These are phyloP conservation scores for Plodia interpunctella DNA, from an alignment of 1,140 invertebrate genomes.

Conservation along the genomic window DNA sequence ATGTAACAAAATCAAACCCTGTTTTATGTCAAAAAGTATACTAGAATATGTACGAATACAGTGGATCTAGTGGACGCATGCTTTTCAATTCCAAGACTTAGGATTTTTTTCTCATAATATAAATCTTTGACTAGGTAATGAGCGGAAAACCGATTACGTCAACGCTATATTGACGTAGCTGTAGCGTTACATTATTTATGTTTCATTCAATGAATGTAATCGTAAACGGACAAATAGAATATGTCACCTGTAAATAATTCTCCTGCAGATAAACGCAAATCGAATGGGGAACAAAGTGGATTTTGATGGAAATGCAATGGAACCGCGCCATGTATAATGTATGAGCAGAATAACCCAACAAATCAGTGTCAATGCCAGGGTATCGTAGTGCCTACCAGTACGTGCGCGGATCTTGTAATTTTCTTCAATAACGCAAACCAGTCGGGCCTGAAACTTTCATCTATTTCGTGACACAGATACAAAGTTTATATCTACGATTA, in stretches of 20 bases:
- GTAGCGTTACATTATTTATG: neutral
- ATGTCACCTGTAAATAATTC: neutral
- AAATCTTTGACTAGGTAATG: neutral
- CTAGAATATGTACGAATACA: too few species aligned
- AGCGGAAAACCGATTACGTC: neutral
- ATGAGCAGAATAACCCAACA: constrained; percentile 42
- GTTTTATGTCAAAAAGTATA: too few species aligned
- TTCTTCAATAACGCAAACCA: neutral
- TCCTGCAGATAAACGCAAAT: neutral
- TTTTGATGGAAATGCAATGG: constrained; percentile 41
- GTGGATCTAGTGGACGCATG: too few species aligned
- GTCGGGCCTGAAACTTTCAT: too few species aligned
- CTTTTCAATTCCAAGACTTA: neutral
- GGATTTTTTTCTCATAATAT: neutral
- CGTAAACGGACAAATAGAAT: neutral
- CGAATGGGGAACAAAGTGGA: constrained; percentile 8
- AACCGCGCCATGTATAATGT: constrained; percentile 41
- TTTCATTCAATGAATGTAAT: neutral
- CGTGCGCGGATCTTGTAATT: neutral
- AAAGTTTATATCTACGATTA: constrained; percentile 10
- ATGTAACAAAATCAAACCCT: too few species aligned
- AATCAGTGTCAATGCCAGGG: constrained; percentile 59
- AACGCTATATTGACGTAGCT: neutral
- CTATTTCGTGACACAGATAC: too few species aligned
- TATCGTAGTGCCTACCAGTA: neutral